Conservation (phyloP, 2,888 invertebrate species). For the Hofmannophila pseudospretella region DNA sequence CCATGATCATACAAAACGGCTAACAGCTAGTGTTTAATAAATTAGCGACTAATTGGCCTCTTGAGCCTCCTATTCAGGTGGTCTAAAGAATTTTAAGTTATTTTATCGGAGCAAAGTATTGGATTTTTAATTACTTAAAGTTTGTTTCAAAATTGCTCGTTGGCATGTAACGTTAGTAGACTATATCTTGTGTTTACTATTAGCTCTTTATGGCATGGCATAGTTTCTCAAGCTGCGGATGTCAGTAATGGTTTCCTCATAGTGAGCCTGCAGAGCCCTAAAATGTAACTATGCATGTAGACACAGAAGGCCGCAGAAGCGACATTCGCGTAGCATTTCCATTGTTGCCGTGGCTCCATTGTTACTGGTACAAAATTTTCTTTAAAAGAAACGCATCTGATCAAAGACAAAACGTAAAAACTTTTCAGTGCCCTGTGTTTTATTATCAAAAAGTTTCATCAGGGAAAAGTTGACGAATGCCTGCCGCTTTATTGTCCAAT, state of each 20-base stretch:
- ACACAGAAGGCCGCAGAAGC: slow-evolving; percentile 1
- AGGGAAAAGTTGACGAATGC: slow-evolving; percentile 54
- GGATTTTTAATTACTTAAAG: neutral
- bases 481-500: slow-evolving; percentile 58
- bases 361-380: slow-evolving; percentile 31
- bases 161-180: too few relatives aligned
- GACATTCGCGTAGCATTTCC: slow-evolving; percentile 1
- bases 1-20: too few relatives aligned
- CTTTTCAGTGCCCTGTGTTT: slow-evolving; percentile 42
- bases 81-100: neutral
- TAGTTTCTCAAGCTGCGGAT: neutral
- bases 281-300: slow-evolving; percentile 8
- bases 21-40: too few relatives aligned
- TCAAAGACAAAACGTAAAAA: slow-evolving; percentile 51
- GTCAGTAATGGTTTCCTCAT: neutral
- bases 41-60: neutral
- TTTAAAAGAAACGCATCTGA: slow-evolving; percentile 39
- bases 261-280: slow-evolving; percentile 7
- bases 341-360: slow-evolving; percentile 20
- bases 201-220: too few relatives aligned
- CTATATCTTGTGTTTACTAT: neutral
- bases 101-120: neutral
- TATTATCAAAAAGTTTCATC: slow-evolving; percentile 61
- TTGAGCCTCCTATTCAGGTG: neutral
- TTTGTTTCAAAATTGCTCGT: too few relatives aligned